phyloP scores from a whole-genome alignment of 2,113 vertebrate genomes.

The Chauna torquata region DNA sequence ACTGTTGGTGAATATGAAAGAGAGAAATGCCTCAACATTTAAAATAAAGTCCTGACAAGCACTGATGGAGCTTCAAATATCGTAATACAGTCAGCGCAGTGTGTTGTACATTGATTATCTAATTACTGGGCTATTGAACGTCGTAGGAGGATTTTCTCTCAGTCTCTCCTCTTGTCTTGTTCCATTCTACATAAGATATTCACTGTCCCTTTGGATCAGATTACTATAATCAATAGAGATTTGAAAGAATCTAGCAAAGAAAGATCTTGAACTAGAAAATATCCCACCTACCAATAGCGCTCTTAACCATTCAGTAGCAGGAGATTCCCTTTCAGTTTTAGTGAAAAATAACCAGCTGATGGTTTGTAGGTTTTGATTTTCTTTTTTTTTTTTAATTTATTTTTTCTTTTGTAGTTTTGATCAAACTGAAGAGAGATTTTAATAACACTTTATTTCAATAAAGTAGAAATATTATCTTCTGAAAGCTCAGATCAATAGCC shows the following conservation, averaged over 20 bases:
- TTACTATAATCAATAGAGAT: neutral
- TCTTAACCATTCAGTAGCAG: neutral
- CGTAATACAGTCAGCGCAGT: neutral
- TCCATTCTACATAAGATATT: neutral
- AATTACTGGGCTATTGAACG: neutral
- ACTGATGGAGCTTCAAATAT: neutral
- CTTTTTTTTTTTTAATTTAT: neutral
- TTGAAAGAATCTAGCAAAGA: neutral
- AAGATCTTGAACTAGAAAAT: neutral
- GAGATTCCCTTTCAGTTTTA: neutral
- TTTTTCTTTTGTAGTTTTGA: neutral
- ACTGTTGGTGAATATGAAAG: neutral
- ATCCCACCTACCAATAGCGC: neutral
- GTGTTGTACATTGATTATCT: slow-evolving; percentile 16
- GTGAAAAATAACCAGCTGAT: neutral
- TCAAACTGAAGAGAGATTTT: neutral
- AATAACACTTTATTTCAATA: neutral
- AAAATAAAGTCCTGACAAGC: neutral
- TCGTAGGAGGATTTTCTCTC: neutral
- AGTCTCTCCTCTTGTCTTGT: neutral
- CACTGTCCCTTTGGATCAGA: neutral
- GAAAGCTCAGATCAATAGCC: neutral
- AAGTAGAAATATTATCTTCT: neutral
- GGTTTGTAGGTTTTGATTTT: neutral
- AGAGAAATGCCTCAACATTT: neutral